These are phyloP conservation scores for Eremobia ochroleuca DNA, from an alignment of 2,888 invertebrate species.

Conservation along the genomic window DNA sequence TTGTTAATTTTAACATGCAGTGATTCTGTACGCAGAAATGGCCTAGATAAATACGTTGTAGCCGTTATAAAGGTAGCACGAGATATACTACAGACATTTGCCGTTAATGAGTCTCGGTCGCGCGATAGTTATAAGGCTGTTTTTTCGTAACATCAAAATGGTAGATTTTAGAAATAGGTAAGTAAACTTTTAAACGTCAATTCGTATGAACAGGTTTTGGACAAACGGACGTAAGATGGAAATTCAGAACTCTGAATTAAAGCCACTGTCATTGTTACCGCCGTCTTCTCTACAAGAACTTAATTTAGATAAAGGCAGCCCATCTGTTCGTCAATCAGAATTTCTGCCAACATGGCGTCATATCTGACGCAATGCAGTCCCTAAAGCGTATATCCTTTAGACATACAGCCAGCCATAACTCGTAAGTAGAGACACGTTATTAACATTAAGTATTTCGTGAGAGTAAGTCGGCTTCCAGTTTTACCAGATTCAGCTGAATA, in stretches of 20 bases:
- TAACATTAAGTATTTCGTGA: constrained; percentile 39
- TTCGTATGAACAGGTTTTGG: not conserved
- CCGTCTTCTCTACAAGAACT: constrained; percentile 4
- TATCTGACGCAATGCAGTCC: constrained; percentile 36
- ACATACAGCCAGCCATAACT: constrained; percentile 36
- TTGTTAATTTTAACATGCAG: constrained; percentile 42
- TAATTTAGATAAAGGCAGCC: constrained; percentile 13
- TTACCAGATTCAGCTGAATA: not conserved
- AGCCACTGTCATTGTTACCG: not conserved
- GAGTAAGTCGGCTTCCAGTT: not conserved
- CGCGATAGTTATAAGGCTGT: too few species aligned
- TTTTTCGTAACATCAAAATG: too few species aligned
- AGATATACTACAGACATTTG: not conserved
- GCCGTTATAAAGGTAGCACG: not conserved
- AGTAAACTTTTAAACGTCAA: not conserved
- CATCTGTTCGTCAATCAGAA: constrained; percentile 7
- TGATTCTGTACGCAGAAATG: constrained; percentile 21
- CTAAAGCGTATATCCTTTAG: constrained; percentile 45
- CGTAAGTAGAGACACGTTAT: constrained; percentile 30
- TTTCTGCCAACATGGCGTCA: constrained; percentile 30
- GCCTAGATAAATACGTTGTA: constrained; percentile 37
- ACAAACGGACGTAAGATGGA: too few species aligned
- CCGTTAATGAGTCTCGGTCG: too few species aligned
- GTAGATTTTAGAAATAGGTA: too few species aligned
- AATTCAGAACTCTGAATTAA: not conserved